A percentile compares a stretch with the other conserved stretches of the same genome.
These are phyloP conservation scores for Mechanitis messenoides DNA, from an alignment of 2,888 invertebrate genomes.

Conservation along the genomic window DNA sequence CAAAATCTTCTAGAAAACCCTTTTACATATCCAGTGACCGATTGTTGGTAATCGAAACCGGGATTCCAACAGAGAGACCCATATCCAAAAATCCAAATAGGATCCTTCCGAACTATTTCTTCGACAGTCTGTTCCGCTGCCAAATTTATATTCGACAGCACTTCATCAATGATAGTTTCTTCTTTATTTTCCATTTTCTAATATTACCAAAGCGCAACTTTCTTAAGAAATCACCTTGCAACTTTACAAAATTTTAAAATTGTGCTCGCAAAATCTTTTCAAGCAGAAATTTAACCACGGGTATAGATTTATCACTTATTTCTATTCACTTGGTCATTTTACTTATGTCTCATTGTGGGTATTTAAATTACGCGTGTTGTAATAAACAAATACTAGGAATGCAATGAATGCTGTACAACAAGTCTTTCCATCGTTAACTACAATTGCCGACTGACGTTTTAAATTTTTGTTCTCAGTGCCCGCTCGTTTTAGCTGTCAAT, in stretches of 20 bases:
- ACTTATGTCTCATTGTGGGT: constrained; percentile 59
- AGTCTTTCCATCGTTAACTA: constrained; percentile 42
- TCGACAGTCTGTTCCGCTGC: constrained; percentile 30
- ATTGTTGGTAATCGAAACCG: constrained; percentile 89
- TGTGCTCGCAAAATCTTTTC: constrained; percentile 32
- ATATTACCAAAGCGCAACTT: constrained; percentile 23
- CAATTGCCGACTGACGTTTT: constrained; percentile 39
- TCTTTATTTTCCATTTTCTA: constrained; percentile 30
- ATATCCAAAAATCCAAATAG: constrained; percentile 95
- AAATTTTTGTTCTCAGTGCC: constrained; percentile 13
- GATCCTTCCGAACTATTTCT: constrained; percentile 56
- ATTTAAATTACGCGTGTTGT: constrained; percentile 44
- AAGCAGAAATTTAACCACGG: constrained; percentile 44
- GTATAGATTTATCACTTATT: constrained; percentile 44
- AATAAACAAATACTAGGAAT: constrained; percentile 44
- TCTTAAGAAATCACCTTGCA: constrained; percentile 15
- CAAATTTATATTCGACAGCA: constrained; percentile 10
- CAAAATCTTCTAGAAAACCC: constrained; percentile 92
- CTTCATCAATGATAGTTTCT: constrained; percentile 5
- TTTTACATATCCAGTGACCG: constrained; percentile 87
- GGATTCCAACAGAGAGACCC: constrained; percentile 97
- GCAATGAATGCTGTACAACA: constrained; percentile 33
- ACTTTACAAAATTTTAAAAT: constrained; percentile 25
- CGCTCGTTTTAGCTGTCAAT: constrained; percentile 25
- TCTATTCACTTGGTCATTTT: constrained; percentile 47